Percentiles rank a stretch among this genome's conserved stretches.
These are phyloP conservation scores for Pogona vitticeps DNA, from an alignment of 2,113 vertebrate genomes.

Conservation along the genomic window DNA sequence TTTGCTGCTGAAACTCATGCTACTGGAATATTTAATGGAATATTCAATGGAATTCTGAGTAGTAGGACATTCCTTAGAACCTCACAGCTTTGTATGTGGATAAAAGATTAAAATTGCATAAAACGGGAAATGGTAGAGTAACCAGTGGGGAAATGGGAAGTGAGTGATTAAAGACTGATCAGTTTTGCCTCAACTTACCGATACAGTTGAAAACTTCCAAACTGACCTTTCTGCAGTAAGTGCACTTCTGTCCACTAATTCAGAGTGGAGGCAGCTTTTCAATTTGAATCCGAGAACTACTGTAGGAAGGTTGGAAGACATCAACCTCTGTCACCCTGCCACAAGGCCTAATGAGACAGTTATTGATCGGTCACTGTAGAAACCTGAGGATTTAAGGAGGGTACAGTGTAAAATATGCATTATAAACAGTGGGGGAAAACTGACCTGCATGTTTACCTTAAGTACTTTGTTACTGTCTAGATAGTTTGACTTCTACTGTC, in stretches of 20 bases:
- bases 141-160: conserved; percentile 33
- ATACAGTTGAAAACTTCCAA: conserved; percentile 51
- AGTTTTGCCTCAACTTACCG: conserved; percentile 61
- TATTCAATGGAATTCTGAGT: no score
- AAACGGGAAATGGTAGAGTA: conserved; percentile 14
- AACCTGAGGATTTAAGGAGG: conserved; percentile 49
- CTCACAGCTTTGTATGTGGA: background rate
- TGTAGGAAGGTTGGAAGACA: conserved; percentile 32
- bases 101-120: conserved; percentile 26
- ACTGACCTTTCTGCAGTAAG: conserved; percentile 58
- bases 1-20: background rate
- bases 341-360: conserved; percentile 49
- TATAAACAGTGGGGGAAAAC: conserved; percentile 49
- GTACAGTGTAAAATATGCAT: conserved; percentile 40
- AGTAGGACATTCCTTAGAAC: background rate
- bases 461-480: conserved; percentile 63
- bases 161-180: conserved; percentile 53
- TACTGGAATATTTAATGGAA: no score
- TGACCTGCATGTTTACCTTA: conserved; percentile 58
- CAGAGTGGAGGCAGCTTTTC: conserved; percentile 57
- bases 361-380: conserved; percentile 69
- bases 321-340: conserved; percentile 33
- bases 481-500: conserved; percentile 66
- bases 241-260: conserved; percentile 64
- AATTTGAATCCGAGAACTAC: conserved; percentile 54